Percentiles rank a stretch among this genome's conserved stretches.
phyloP scores from a whole-genome alignment of 2,113 vertebrate species.

The Petrocephalus zakoni region DNA sequence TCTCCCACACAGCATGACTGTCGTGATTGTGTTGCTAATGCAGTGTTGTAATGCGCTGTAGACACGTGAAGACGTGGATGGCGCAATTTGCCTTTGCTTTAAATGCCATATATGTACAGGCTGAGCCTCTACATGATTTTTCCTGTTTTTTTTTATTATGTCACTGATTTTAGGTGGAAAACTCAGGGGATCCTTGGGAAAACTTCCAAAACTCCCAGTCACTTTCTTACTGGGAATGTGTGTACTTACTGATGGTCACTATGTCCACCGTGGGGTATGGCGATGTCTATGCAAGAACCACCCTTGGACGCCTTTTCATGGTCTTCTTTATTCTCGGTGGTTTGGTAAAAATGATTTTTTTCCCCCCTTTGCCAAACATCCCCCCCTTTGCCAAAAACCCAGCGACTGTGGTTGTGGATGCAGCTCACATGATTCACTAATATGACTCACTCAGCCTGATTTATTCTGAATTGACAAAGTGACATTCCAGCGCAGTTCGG shows the following conservation, averaged over 20 bases:
- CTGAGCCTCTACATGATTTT: not conserved
- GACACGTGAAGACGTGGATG: not conserved
- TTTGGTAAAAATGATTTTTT: slow-evolving; percentile 83
- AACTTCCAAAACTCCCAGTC: slow-evolving; percentile 97
- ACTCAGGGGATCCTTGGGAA: slow-evolving; percentile 99
- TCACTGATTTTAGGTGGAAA: slow-evolving; percentile 78
- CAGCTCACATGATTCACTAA: not conserved
- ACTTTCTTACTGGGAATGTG: slow-evolving; percentile 98
- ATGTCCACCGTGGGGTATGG: slow-evolving; percentile 99
- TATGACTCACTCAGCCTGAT: not conserved
- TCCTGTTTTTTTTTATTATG: not conserved
- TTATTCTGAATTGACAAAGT: not conserved
- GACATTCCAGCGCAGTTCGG: not conserved
- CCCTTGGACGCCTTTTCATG: slow-evolving; percentile 97
- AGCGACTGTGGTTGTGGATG: not conserved
- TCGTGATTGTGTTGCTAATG: not conserved
- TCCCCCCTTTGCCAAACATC: slow-evolving; percentile 43
- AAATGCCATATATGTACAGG: not conserved
- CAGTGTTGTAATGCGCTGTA: not conserved
- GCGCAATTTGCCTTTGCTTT: not conserved
- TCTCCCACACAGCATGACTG: not conserved
- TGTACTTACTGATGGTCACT: slow-evolving; percentile 98
- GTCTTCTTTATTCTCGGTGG: slow-evolving; percentile 99
- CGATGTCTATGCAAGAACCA: slow-evolving; percentile 99
- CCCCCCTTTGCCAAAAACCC: not conserved